Evolutionary conservation across 2,888 invertebrate genomes (phyloP), one percentile per base, ranked within the genome.

Genomic region (Drosophila siamana): DNA sequence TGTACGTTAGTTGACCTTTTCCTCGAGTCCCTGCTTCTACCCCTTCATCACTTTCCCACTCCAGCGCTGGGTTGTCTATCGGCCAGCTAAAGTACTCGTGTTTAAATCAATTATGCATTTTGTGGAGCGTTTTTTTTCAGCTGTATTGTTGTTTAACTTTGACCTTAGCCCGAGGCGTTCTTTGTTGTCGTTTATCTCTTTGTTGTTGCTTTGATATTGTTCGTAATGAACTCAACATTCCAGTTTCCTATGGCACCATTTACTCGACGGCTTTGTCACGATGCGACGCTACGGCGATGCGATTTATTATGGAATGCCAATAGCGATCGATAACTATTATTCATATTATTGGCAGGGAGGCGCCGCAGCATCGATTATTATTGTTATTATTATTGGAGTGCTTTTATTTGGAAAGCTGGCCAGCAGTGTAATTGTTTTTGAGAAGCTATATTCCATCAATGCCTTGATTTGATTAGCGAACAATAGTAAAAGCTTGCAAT

Each of bases 51-150:
- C 55, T 50, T 38, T 64, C 62, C 16, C 8, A 13, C 16, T 43
- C 13, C n/a, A 13, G 24, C 43, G 48, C 15, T 4, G 51, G 24
- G 38, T 50, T 47, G 16, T 72, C 72, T 59, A 46, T 33, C 44
- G 67, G 61, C 51, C 68, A 52, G 52, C 56, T 38, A 40, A 71
- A 61, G 54, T 78, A 63, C 69, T 85, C 74, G 78, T 78, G 85
- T 89, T 89, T 89, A 89, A 88, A 89, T 85, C 90, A 89, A 90
- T 89, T 89, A 86, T 74, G 74, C 74, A 77, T 74, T 88, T 88
- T 85, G 78, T 83, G 71, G 86, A 85, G 77, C 86, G 78, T 78
- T 72, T 73, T 68, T 62, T 52, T 38, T 15, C 13, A 28, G 8
- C 8, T 4, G 13, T 15, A 15, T 15, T 38, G 36, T 70, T 74